Percentiles rank a stretch among this genome's conserved stretches.
Evolutionary conservation across 2,888 invertebrate genomes (phyloP).

Genomic region (Alitta virens): DNA sequence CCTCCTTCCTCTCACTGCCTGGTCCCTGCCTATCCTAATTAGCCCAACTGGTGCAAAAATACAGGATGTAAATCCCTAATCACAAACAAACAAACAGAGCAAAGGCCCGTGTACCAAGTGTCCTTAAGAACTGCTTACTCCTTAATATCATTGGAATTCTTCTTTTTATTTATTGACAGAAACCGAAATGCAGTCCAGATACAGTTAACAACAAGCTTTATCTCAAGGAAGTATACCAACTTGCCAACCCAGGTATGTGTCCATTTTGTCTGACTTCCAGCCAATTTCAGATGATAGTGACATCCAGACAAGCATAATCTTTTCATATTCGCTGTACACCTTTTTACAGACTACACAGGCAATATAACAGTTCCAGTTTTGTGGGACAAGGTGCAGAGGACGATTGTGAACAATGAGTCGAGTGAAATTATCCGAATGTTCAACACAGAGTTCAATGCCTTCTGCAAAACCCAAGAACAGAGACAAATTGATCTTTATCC

Average conservation of each 20-base stretch:
- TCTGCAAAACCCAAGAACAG: constrained; percentile 44
- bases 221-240: constrained; percentile 39
- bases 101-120: too few relatives aligned
- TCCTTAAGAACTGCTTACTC: too few relatives aligned
- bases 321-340: too few relatives aligned
- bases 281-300: background rate
- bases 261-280: background rate
- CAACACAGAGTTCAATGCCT: constrained; percentile 48
- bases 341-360: constrained; percentile 41
- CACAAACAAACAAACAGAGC: too few relatives aligned
- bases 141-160: too few relatives aligned
- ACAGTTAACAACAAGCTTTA: constrained; percentile 36
- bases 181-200: constrained; percentile 33
- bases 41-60: too few relatives aligned
- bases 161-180: constrained; percentile 22
- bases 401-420: constrained; percentile 52
- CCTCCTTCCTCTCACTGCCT: too few relatives aligned
- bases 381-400: constrained; percentile 47
- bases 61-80: too few relatives aligned
- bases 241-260: constrained; percentile 37
- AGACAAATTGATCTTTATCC: constrained; percentile 45
- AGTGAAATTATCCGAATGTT: constrained; percentile 54
- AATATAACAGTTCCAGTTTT: constrained; percentile 45
- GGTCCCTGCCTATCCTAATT: too few relatives aligned
- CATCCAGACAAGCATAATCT: too few relatives aligned